These are phyloP conservation scores for Catharus bicknelli DNA, from an alignment of 2,113 vertebrate species.

Conservation along the genomic window DNA sequence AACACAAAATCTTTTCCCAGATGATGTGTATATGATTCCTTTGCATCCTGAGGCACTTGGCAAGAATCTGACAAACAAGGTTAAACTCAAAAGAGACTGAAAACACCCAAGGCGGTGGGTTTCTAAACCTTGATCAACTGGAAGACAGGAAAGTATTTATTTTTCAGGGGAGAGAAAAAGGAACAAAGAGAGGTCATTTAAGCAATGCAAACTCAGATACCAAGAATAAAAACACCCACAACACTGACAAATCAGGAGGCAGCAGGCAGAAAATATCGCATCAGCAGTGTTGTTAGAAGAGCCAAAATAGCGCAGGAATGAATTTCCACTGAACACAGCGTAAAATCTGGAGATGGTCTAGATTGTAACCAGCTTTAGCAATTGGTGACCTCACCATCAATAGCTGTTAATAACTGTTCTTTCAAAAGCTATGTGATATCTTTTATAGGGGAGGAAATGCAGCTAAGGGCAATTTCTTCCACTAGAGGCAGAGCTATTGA, in stretches of 20 bases:
- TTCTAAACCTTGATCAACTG: slow-evolving; percentile 5
- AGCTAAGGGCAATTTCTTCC: neutral
- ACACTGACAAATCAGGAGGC: neutral
- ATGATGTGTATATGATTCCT: neutral
- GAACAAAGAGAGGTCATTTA: neutral
- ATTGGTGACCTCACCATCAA: neutral
- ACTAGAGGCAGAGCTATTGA: neutral
- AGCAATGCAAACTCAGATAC: neutral
- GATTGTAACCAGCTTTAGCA: neutral
- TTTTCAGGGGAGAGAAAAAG: neutral
- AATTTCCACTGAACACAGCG: neutral
- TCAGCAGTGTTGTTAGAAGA: neutral
- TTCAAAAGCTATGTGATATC: neutral
- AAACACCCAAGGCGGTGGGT: neutral
- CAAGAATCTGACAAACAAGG: slow-evolving; percentile 13
- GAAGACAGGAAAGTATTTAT: neutral
- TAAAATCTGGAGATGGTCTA: neutral
- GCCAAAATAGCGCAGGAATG: neutral
- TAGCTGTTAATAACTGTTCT: neutral
- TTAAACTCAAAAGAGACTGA: slow-evolving; percentile 10
- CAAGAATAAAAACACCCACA: neutral
- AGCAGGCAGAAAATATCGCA: neutral
- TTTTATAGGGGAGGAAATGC: neutral
- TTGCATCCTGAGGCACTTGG: neutral
- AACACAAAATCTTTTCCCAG: slow-evolving; percentile 13